A percentile compares a stretch with the other conserved stretches of the same genome.
Evolutionary conservation across 2,113 vertebrate species (phyloP).

Genomic region (Bos taurus): DNA sequence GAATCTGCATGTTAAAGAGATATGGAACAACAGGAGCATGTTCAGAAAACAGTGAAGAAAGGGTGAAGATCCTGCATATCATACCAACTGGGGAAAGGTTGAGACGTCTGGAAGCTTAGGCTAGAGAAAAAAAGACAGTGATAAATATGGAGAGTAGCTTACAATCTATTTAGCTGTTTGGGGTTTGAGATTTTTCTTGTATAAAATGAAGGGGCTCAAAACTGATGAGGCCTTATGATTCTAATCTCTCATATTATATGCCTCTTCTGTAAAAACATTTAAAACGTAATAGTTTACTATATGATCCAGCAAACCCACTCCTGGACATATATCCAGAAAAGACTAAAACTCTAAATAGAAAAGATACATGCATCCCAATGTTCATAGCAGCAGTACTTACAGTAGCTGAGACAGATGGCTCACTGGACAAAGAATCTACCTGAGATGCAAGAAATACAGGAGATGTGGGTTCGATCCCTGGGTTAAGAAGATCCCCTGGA

Average conservation of each 20-base stretch:
- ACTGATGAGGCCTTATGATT: neutral
- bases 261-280: neutral
- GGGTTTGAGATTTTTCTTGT: neutral
- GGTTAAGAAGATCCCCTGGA: neutral
- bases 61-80: neutral
- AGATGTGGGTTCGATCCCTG: neutral
- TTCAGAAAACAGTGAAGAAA: neutral
- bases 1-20: neutral
- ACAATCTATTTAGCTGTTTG: neutral
- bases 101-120: neutral
- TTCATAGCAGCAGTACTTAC: neutral
- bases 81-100: neutral
- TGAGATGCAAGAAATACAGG: neutral
- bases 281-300: neutral
- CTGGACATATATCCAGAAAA: neutral
- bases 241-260: neutral
- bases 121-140: neutral
- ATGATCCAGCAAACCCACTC: neutral
- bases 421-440: neutral
- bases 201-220: neutral
- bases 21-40: neutral
- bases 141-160: neutral
- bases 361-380: neutral
- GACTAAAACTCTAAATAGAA: neutral
- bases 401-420: neutral